Percentiles rank a stretch among this genome's conserved stretches.
Evolutionary conservation across 2,797 vertebrate genomes (phyloP).

Genomic region (Takifugu ocellatus): DNA sequence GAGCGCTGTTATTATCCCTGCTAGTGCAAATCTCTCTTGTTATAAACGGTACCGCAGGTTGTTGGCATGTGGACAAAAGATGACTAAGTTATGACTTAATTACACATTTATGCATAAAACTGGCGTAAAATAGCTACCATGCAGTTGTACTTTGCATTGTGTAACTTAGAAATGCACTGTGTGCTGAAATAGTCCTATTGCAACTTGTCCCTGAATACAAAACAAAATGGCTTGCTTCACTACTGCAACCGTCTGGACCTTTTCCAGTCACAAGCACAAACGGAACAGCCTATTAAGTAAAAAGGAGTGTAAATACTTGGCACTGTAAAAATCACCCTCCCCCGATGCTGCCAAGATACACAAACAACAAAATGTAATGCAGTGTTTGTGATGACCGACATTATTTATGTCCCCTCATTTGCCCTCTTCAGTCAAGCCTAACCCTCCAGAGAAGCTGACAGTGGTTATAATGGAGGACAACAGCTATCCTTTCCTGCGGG

Average conservation of each 20-base stretch:
- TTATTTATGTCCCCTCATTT: neutral
- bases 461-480: constrained; percentile 73
- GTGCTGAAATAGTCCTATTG: neutral
- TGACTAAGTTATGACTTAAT: too few relatives aligned
- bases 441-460: constrained; percentile 84
- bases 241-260: too few relatives aligned
- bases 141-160: neutral
- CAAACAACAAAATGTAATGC: neutral
- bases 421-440: constrained; percentile 81
- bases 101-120: neutral
- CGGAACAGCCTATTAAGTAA: too few relatives aligned
- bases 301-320: too few relatives aligned
- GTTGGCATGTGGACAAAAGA: neutral
- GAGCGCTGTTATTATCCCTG: neutral
- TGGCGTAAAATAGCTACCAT: neutral
- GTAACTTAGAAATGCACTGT: constrained; percentile 13
- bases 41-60: too few relatives aligned
- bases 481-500: constrained; percentile 75
- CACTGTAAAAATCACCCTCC: too few relatives aligned
- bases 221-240: neutral
- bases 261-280: too few relatives aligned
- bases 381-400: neutral
- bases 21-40: too few relatives aligned
- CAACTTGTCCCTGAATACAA: constrained; percentile 6
- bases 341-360: too few relatives aligned